Conservation (phyloP, 1,140 invertebrate genomes). For the Drosophila pachea region DNA sequence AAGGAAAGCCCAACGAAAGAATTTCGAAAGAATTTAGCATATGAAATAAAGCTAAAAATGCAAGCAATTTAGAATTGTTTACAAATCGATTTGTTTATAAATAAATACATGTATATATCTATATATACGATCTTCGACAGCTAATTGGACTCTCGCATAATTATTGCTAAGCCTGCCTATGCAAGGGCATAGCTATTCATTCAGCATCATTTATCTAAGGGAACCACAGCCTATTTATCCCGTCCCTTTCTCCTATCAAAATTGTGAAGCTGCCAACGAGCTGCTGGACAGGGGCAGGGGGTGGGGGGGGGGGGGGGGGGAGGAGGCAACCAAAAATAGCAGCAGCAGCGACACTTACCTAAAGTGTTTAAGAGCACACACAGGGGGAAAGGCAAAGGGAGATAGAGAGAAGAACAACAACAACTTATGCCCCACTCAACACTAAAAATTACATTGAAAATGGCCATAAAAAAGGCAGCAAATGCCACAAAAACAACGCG, state of each 20-base stretch:
- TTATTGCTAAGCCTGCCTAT: no score
- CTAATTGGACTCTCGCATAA: no score
- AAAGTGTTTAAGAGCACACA: constrained; percentile 67
- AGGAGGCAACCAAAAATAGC: constrained; percentile 52
- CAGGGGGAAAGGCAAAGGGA: constrained; percentile 18
- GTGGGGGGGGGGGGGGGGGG: constrained; percentile 6
- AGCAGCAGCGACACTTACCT: constrained; percentile 61
- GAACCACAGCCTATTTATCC: constrained; percentile 1
- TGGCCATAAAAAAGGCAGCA: constrained; percentile 56
- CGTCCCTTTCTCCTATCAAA: constrained; percentile 5
- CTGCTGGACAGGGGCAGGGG: constrained; percentile 32
- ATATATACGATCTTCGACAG: no score
- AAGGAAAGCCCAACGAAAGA: neutral
- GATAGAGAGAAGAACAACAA: constrained; percentile 35
- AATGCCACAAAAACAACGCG: constrained; percentile 31
- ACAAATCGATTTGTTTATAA: no score
- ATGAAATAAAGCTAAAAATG: no score
- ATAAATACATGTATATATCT: no score
- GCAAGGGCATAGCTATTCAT: no score
- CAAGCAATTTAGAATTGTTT: no score
- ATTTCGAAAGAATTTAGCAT: no score
- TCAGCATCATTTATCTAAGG: no score
- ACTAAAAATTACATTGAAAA: constrained; percentile 72
- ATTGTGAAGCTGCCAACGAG: constrained; percentile 17
- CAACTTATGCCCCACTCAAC: constrained; percentile 66